Base-by-base conservation (phyloP, 2,888 invertebrate species). In the Brenthis ino region DNA sequence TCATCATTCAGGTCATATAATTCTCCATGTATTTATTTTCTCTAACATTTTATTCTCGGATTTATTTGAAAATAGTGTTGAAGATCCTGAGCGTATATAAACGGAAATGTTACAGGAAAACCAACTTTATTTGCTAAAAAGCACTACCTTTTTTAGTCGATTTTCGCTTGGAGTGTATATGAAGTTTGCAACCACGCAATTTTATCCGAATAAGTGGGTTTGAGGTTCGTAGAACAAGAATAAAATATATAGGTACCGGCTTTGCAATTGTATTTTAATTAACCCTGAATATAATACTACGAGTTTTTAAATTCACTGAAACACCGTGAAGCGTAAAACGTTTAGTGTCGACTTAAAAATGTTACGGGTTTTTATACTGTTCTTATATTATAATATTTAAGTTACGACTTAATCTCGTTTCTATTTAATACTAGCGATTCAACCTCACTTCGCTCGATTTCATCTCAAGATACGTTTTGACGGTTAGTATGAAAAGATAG, bases 41-140 rank as follows among this genome's bases (percentile, higher is more conserved):
- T 53, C 37, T 47, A 55, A 55, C 43, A 61, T 67, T 67, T 67
- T 61, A 67, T 56, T 65, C 55, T 33, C 54, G 63, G 50, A 67
- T 63, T 63, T 67, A 68, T 68, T 68, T 57, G 33, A 68, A 63
- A 64, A 51, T 51, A 24, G 51, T 2, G 24, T 57, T 64, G 43
- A 53, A 64, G n/a, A 47, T 64, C 47, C 57, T 24, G 48, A 57
- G 33, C 16, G 43, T 37, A 43, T 50, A 12, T n/a, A 13, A 13
- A 2, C 11, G 8, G 11, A 24, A 57, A 13, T 37, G 16, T 13
- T 8, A 57, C 2, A 37, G 37, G 6, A 65, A 51, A 37, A 57
- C 57, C 12, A 65, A 48, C 65, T 51, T 57, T 57, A 43, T 2
- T 3, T 1, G 6, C 20, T 11, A 14, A 11, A 6, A 47, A 33